phyloP scores from a whole-genome alignment of 2,888 invertebrate genomes.

The Troides helena region DNA sequence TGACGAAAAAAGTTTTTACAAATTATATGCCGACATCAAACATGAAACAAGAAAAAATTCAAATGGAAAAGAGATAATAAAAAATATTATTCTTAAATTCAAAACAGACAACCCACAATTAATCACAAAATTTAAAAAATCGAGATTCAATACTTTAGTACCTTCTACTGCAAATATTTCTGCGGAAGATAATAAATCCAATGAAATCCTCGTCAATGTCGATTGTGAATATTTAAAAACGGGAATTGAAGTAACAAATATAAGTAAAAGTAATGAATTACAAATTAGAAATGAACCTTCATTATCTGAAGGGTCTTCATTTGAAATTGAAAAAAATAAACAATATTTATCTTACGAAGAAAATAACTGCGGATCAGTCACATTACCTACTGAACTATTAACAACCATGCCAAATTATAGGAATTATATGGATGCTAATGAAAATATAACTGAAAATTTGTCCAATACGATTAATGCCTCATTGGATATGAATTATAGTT shows the following conservation, averaged over 20 bases:
- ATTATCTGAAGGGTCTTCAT: not conserved
- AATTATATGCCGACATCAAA: slow-evolving; percentile 58
- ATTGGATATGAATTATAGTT: not conserved
- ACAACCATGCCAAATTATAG: slow-evolving; percentile 16
- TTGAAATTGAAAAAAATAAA: not conserved
- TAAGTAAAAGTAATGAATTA: not conserved
- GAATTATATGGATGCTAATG: not conserved
- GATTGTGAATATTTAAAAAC: not conserved
- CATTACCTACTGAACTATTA: slow-evolving; percentile 29
- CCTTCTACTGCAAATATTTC: slow-evolving; percentile 39
- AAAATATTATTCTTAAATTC: slow-evolving; percentile 52
- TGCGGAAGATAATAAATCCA: slow-evolving; percentile 27
- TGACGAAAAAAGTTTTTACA: slow-evolving; percentile 55
- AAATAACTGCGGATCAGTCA: slow-evolving; percentile 16
- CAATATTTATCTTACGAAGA: not conserved
- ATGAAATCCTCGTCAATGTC: not conserved
- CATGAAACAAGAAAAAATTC: slow-evolving; percentile 50
- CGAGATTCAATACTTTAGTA: slow-evolving; percentile 36
- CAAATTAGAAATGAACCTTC: not conserved
- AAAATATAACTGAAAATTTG: slow-evolving; percentile 2
- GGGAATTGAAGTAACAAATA: not conserved
- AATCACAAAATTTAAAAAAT: slow-evolving; percentile 46
- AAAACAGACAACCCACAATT: slow-evolving; percentile 54
- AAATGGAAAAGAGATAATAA: slow-evolving; percentile 40
- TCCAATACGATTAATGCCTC: not conserved